phyloP scores from a whole-genome alignment of 2,113 vertebrate genomes.

The Gorsachius goisagi region DNA sequence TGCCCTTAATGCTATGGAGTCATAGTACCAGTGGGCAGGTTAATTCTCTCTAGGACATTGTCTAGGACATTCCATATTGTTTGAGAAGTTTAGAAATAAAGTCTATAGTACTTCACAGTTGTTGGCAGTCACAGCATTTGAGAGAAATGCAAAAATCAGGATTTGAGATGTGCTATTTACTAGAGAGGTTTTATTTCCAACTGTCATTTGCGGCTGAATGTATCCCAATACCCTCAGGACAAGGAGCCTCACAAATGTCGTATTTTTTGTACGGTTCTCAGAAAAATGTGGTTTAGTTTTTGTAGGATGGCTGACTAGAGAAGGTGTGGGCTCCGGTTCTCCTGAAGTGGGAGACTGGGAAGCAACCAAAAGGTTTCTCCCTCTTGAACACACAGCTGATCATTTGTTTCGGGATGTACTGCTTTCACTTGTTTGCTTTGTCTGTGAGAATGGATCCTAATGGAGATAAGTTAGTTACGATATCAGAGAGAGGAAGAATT shows the following conservation, averaged over 20 bases:
- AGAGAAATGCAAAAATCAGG: not conserved
- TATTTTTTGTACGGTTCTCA: not conserved
- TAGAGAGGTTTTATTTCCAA: not conserved
- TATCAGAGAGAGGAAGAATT: not conserved
- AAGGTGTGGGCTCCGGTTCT: not conserved
- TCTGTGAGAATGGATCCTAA: not conserved
- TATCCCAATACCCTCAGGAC: not conserved
- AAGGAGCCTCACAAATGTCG: fast-evolving
- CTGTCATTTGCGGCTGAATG: not conserved
- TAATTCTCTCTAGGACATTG: not conserved
- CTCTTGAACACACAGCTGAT: not conserved
- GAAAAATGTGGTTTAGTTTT: not conserved
- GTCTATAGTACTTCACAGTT: fast-evolving
- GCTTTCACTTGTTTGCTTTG: not conserved
- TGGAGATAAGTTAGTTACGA: not conserved
- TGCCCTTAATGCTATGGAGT: not conserved
- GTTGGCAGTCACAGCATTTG: not conserved
- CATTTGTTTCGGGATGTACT: not conserved
- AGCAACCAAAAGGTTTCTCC: not conserved
- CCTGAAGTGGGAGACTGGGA: not conserved
- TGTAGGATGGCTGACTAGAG: not conserved
- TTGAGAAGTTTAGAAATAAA: not conserved
- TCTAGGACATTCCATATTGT: not conserved
- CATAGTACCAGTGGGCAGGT: not conserved
- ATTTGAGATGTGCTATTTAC: not conserved